These are phyloP conservation scores for Argya squamiceps DNA, from an alignment of 2,797 vertebrate species.

Conservation along the genomic window DNA sequence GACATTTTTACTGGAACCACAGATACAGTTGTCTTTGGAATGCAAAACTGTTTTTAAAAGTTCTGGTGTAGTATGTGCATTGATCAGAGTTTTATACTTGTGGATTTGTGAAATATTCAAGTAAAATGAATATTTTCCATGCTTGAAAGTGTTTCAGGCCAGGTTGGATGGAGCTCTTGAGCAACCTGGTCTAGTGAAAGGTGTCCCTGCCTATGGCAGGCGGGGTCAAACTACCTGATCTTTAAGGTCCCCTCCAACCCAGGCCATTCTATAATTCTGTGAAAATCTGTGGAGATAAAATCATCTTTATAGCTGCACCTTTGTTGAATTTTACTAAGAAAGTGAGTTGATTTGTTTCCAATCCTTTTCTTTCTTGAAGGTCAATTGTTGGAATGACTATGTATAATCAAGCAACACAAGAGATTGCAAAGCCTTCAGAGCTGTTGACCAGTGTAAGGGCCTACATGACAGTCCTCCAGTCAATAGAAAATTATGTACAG, in stretches of 20 bases:
- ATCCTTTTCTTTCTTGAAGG: conserved; percentile 60
- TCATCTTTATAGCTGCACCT: neutral
- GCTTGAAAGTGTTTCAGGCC: neutral
- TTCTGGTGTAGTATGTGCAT: neutral
- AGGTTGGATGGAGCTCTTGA: neutral
- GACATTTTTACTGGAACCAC: neutral
- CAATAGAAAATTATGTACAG: conserved; percentile 98
- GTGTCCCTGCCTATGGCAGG: neutral
- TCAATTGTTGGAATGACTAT: conserved; percentile 97
- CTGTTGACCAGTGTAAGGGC: conserved; percentile 95
- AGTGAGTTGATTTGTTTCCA: neutral
- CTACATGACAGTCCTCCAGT: conserved; percentile 98
- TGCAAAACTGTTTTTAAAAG: neutral
- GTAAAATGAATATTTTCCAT: neutral
- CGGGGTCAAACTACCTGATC: neutral
- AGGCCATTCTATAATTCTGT: neutral
- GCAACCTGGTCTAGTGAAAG: neutral
- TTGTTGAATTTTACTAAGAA: neutral
- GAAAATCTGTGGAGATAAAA: neutral
- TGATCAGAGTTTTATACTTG: neutral
- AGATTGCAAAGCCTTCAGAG: conserved; percentile 98
- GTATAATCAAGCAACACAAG: conserved; percentile 99
- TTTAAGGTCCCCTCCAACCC: neutral
- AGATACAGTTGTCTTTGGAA: neutral
- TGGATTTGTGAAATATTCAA: neutral